These are phyloP conservation scores for Megalops atlanticus DNA, from an alignment of 2,113 vertebrate species.

Conservation along the genomic window DNA sequence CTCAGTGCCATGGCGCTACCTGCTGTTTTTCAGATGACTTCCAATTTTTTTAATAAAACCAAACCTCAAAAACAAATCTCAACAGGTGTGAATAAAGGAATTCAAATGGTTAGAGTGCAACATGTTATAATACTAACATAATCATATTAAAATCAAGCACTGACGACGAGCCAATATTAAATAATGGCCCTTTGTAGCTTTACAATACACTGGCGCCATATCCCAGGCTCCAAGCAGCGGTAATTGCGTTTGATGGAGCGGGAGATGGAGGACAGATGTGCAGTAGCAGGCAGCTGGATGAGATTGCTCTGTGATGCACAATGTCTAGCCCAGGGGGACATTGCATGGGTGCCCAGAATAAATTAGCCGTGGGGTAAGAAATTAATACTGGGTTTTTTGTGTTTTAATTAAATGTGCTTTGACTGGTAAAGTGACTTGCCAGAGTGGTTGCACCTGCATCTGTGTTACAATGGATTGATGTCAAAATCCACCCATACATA, in stretches of 20 bases:
- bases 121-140: not conserved
- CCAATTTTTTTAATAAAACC: not conserved
- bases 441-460: not conserved
- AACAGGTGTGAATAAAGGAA: not conserved
- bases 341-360: not conserved
- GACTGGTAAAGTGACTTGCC: not conserved
- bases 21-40: not conserved
- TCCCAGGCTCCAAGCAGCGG: not conserved
- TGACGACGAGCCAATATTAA: too few relatives aligned
- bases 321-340: not conserved
- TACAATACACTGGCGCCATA: too few relatives aligned
- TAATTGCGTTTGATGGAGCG: not conserved
- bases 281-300: not conserved
- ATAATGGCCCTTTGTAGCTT: too few relatives aligned
- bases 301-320: not conserved
- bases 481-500: not conserved
- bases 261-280: not conserved
- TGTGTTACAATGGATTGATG: not conserved
- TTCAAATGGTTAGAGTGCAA: not conserved
- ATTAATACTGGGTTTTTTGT: not conserved
- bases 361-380: not conserved
- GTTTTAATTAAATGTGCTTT: not conserved
- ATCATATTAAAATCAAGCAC: not conserved
- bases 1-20: not conserved
- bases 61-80: not conserved